Base-by-base conservation (phyloP, 2,797 vertebrate species). In the Squalus acanthias region DNA sequence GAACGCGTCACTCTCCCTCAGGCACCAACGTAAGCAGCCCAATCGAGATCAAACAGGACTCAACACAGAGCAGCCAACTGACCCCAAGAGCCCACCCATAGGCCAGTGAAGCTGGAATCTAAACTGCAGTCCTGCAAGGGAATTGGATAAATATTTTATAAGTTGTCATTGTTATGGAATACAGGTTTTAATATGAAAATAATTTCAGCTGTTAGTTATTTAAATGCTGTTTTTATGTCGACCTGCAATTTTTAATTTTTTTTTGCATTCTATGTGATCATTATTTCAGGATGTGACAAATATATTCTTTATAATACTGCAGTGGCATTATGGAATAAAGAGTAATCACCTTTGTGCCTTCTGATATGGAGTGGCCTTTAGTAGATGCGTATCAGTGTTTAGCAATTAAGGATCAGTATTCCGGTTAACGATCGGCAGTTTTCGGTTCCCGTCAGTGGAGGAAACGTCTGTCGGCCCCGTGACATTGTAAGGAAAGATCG, bases 291-390 rank as follows among this genome's bases (percentile, higher is more conserved):
- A 60, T 6, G 20, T 33, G 10, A 74, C 46, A 72, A 33, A 46
- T 95, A 70, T 95, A 74, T 95, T 60, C 70, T 95, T 95, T 95
- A n/a, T 92, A 65, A 22, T 69, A 69, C 65, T 69, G n/a, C 65
- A 39, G 70, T 57, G 69, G 17, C 63, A 7, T 92, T 65, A 65
- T 65, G 70, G 53, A 95, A 33, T 33, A 15, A 69, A 39, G 29
- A 63, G 8, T 67, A 60, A n/a, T 60, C 50, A 53, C 70, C 29
- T 17, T 33, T 53, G 26, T 95, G 70, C 70, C 94, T 95, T 95
- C 70, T 74, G 12, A 60, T 95, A 4, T 76, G 17, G 70, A 76
- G 29, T 29, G 26, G 46, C 70, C 46, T 95, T 74, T 95, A 57
- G 46, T 74, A 15, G 46, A 69, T 46, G 13, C 53, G 24, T 53